Conservation (phyloP, 2,797 vertebrate species). For the Chelon labrosus region DNA sequence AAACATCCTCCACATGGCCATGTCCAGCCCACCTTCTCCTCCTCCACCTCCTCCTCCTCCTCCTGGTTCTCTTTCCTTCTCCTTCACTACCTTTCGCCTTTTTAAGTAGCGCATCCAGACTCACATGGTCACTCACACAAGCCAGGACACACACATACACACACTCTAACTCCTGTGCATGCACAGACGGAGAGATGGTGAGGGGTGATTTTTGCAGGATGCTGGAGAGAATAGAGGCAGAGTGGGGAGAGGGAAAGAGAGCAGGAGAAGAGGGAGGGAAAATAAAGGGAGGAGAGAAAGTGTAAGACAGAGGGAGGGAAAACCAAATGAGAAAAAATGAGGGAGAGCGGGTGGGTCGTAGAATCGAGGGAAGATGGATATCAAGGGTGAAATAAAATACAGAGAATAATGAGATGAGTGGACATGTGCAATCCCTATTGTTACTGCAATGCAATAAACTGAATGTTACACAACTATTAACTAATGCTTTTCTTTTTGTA, state of each 20-base stretch:
- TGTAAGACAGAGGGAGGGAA: slow-evolving; percentile 40
- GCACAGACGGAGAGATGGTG: slow-evolving; percentile 66
- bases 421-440: slow-evolving; percentile 1
- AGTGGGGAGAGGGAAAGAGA: slow-evolving; percentile 37
- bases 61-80: slow-evolving; percentile 46
- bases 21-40: slow-evolving; percentile 43
- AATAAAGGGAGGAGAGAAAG: slow-evolving; percentile 58
- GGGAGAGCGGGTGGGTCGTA: slow-evolving; percentile 9
- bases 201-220: slow-evolving; percentile 69
- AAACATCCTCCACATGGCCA: slow-evolving; percentile 77
- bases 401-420: not conserved
- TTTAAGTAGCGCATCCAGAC: slow-evolving; percentile 61
- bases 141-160: slow-evolving; percentile 30
- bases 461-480: not conserved
- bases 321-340: slow-evolving; percentile 24
- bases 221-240: slow-evolving; percentile 63
- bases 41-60: slow-evolving; percentile 39
- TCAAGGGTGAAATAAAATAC: slow-evolving; percentile 11
- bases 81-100: slow-evolving; percentile 52
- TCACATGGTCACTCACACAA: slow-evolving; percentile 69
- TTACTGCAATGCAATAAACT: slow-evolving; percentile 14
- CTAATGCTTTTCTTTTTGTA: not conserved
- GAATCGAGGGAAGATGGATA: slow-evolving; percentile 15
- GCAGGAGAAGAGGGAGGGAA: slow-evolving; percentile 47
- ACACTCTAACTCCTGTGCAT: slow-evolving; percentile 50